A percentile compares a stretch with the other conserved stretches of the same genome.
These are phyloP conservation scores for Scaptomyza parva DNA, from an alignment of 2,888 invertebrate species.

Conservation along the genomic window DNA sequence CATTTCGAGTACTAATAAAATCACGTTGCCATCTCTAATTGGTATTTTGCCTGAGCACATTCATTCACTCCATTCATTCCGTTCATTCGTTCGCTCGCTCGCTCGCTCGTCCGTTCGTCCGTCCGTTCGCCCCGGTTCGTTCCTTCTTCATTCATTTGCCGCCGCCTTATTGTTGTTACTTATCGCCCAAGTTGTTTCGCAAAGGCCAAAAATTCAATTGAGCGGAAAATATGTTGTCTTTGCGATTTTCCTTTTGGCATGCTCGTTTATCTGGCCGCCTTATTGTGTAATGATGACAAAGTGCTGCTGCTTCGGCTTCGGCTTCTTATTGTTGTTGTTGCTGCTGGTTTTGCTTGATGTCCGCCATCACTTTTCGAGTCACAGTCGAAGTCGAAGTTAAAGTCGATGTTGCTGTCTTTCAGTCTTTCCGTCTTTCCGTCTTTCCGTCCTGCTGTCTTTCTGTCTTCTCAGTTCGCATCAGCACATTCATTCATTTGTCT, in stretches of 20 bases:
- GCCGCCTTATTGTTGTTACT: constrained; percentile 76
- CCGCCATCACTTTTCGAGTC: constrained; percentile 38
- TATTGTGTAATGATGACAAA: constrained; percentile 77
- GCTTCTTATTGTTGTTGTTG: constrained; percentile 14
- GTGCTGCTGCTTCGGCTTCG: constrained; percentile 54
- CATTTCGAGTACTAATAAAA: not conserved
- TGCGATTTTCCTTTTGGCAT: constrained; percentile 74
- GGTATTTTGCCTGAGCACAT: constrained; percentile 33
- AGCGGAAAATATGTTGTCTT: constrained; percentile 82
- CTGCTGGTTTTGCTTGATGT: constrained; percentile 45
- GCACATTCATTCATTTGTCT: constrained; percentile 71
- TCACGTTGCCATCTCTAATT: constrained; percentile 67
- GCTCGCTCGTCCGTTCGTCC: constrained; percentile 17
- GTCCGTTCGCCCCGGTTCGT: constrained; percentile 65
- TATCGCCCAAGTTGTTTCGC: constrained; percentile 78
- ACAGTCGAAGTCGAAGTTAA: constrained; percentile 21
- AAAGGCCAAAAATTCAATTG: constrained; percentile 82
- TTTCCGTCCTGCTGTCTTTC: constrained; percentile 9
- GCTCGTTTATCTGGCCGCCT: constrained; percentile 64
- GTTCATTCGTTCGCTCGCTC: constrained; percentile 5
- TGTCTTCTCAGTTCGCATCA: constrained; percentile 48
- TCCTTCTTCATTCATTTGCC: constrained; percentile 63
- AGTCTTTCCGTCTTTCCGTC: not conserved
- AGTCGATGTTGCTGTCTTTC: constrained; percentile 2
- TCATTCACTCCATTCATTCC: constrained; percentile 33